Evolutionary conservation across 2,888 invertebrate genomes (phyloP).

Genomic region (Rhingia campestris): DNA sequence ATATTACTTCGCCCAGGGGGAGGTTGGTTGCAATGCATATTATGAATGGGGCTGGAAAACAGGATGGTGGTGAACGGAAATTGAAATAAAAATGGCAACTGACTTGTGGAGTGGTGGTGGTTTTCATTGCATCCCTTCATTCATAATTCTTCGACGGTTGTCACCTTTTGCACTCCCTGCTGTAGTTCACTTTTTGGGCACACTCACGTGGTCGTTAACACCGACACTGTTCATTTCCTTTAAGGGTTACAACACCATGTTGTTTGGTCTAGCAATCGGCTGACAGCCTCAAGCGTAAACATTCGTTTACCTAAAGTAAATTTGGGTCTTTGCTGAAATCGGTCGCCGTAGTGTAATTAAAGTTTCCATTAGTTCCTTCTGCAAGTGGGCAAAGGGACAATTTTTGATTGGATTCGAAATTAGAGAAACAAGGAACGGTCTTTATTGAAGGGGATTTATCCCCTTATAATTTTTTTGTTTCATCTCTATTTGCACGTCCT

Average conservation of each 20-base stretch:
- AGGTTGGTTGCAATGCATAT: neutral
- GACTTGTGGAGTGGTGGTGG: slow-evolving; percentile 8
- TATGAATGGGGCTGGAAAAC: slow-evolving; percentile 13
- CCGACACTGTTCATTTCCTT: slow-evolving; percentile 7
- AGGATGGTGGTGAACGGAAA: slow-evolving; percentile 30
- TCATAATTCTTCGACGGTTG: neutral
- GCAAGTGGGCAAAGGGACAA: neutral
- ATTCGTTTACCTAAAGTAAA: neutral
- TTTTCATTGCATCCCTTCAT: slow-evolving; percentile 9
- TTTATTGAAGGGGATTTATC: neutral
- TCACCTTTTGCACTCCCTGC: neutral
- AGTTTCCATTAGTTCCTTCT: slow-evolving; percentile 9
- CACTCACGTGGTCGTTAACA: slow-evolving; percentile 40
- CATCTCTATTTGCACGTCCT: slow-evolving; percentile 20
- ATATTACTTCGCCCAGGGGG: slow-evolving; percentile 26
- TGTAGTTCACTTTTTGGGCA: neutral
- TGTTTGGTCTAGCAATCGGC: slow-evolving; percentile 7
- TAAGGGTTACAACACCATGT: slow-evolving; percentile 3
- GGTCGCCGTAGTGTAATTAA: slow-evolving; percentile 9
- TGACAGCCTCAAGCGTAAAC: slow-evolving; percentile 13
- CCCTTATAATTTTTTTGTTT: neutral
- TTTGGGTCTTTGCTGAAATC: neutral
- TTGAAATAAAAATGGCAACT: slow-evolving; percentile 38
- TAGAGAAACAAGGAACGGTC: neutral
- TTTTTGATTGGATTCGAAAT: slow-evolving; percentile 24